Base-by-base conservation (phyloP, 1,140 invertebrate genomes). In the Heliconius congener region DNA sequence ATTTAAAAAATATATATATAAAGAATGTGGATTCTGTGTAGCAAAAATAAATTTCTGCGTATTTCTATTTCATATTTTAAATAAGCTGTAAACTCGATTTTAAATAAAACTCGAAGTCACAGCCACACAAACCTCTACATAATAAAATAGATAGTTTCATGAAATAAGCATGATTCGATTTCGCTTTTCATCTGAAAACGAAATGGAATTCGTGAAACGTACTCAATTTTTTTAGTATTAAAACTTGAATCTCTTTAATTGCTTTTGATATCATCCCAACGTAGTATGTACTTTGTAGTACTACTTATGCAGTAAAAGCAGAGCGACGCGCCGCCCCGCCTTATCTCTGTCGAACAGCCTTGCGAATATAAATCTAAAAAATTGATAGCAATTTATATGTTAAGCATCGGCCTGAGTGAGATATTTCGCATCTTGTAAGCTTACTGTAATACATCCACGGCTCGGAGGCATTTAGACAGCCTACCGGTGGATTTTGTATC, bases 371-470 rank as follows among this genome's bases (percentile, higher is more conserved):
- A 90, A 89, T 90, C 88, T 90, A 88, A 90, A 90, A 90, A 93
- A 92, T 89, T 90, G 86, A 91, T 91, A 89, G 89, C 88, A 90
- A 91, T 93, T 93, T 91, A 93, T 93, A 93, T 93, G 90, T 88
- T 91, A 93, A 93, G 87, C 89, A 90, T 87, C 84, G 88, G 82
- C 85, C 83, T 86, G 86, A 89, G 84, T 90, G 84, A 90, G 87
- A 92, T 92, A 87, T 90, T 88, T 85, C 82, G 81, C 83, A 82
- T 79, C 78, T 82, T 80, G 71, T 72, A 80, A 80, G 66, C 78
- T 80, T 76, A 79, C 52, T 52, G 74, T 57, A 75, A 76, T 76
- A 80, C 71, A 80, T 76, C 74, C 55, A 55, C 52, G 27, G 78
- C 78, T 79, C 73, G 52, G 23, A 37, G 70, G 50, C 30, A 39